Conservation (phyloP, 2,888 invertebrate genomes). For the Rotaria sp. region DNA sequence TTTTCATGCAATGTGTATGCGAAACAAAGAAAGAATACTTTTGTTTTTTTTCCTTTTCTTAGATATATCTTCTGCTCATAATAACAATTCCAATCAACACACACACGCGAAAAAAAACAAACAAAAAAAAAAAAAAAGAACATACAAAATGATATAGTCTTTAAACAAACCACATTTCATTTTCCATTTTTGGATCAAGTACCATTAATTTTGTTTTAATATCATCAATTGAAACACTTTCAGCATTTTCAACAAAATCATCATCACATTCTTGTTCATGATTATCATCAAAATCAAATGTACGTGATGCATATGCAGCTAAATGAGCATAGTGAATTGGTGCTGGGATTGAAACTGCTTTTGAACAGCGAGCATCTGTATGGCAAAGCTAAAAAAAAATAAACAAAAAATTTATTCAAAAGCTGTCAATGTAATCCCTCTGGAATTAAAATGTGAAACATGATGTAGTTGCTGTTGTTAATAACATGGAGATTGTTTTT, state of each 20-base stretch:
- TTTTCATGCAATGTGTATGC: too few species aligned
- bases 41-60: too few species aligned
- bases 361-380: constrained; percentile 20
- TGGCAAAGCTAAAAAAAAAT: background rate
- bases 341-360: background rate
- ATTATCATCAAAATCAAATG: constrained; percentile 14
- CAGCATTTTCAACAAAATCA: background rate
- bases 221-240: background rate
- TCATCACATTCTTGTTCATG: background rate
- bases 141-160: background rate
- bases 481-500: too few species aligned
- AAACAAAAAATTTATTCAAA: too few species aligned
- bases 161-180: constrained; percentile 27
- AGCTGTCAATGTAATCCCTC: too few species aligned
- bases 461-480: too few species aligned
- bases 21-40: too few species aligned
- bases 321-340: constrained; percentile 10
- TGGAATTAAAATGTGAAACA: too few species aligned
- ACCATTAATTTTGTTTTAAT: constrained; percentile 18
- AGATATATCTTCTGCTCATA: too few species aligned
- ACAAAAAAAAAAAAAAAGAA: background rate
- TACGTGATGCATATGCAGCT: background rate
- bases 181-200: background rate
- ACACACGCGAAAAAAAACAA: background rate
- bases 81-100: background rate